phyloP scores from a whole-genome alignment of 1,140 invertebrate genomes.

The Nebria ingens region DNA sequence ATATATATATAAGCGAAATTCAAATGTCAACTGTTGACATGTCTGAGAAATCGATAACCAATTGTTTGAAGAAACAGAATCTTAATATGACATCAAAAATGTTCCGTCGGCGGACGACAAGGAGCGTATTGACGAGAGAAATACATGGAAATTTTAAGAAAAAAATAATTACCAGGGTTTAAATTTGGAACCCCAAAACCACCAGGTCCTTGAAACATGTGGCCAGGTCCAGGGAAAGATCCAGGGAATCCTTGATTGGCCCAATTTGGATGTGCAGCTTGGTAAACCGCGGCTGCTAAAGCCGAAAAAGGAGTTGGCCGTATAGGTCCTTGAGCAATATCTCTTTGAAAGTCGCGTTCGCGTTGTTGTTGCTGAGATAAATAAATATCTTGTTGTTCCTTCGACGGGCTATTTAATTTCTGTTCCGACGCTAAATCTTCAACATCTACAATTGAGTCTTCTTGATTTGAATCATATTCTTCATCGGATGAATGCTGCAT shows the following conservation, averaged over 20 bases:
- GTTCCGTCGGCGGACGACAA: no score
- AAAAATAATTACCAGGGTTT: slow-evolving; percentile 40
- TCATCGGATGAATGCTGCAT: slow-evolving; percentile 44
- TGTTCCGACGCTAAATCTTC: slow-evolving; percentile 50
- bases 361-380: slow-evolving; percentile 15
- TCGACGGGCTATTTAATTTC: slow-evolving; percentile 18
- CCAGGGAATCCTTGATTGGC: slow-evolving; percentile 46
- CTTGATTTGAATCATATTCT: slow-evolving; percentile 53
- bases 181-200: slow-evolving; percentile 48
- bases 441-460: slow-evolving; percentile 56
- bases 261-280: slow-evolving; percentile 33
- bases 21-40: no score
- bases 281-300: slow-evolving; percentile 44
- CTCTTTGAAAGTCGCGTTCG: slow-evolving; percentile 25
- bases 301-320: slow-evolving; percentile 56
- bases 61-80: no score
- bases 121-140: no score
- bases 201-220: slow-evolving; percentile 42
- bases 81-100: no score
- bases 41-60: no score
- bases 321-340: slow-evolving; percentile 43
- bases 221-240: slow-evolving; percentile 36
- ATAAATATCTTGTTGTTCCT: slow-evolving; percentile 21
- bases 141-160: no score
- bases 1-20: no score